Conservation (phyloP, 2,113 vertebrate species). For the Chelonoidis abingdonii region DNA sequence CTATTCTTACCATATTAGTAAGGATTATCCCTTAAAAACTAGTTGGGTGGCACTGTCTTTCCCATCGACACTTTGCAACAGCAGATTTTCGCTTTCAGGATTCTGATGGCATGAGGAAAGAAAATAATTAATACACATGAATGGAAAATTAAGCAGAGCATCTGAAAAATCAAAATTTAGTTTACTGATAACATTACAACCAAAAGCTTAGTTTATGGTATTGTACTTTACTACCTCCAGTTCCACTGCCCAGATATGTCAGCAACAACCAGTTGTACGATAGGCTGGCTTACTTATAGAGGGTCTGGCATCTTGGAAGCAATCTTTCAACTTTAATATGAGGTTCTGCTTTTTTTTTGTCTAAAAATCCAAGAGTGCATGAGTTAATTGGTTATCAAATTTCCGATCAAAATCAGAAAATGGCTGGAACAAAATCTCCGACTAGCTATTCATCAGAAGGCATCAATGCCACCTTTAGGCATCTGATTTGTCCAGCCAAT, state of each 20-base stretch:
- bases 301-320: not conserved
- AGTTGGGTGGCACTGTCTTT: not conserved
- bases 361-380: not conserved
- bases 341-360: not conserved
- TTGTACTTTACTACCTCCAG: constrained; percentile 4
- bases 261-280: rapidly evolving
- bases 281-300: rapidly evolving
- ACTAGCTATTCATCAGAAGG: not conserved
- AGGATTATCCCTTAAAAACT: rapidly evolving
- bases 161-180: not conserved
- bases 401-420: not conserved
- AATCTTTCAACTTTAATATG: not conserved
- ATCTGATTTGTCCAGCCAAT: not conserved
- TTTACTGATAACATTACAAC: not conserved
- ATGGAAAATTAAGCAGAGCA: not conserved
- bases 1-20: rapidly evolving
- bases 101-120: not conserved
- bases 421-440: not conserved
- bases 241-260: not conserved
- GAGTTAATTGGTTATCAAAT: not conserved
- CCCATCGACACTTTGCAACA: rapidly evolving
- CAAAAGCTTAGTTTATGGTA: not conserved
- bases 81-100: not conserved
- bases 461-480: not conserved
- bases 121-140: not conserved